Percentiles rank a stretch among this genome's conserved stretches.
Evolutionary conservation across 37 sponge, comb jelly and placozoan species (phyloP).

Genomic region (Theonella swinhoei): DNA sequence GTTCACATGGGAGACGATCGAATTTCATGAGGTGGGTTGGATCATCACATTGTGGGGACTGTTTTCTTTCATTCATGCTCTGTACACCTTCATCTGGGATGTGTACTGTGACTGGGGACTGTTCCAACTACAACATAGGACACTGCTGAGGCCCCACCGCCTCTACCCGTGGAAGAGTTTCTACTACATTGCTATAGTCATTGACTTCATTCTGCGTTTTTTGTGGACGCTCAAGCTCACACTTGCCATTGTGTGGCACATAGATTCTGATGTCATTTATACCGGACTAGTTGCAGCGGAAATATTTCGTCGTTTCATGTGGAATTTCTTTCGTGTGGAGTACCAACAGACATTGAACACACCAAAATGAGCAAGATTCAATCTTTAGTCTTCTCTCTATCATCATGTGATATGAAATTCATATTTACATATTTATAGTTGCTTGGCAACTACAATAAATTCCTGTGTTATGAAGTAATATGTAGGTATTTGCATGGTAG

Average conservation of each 20-base stretch:
- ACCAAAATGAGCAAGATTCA: too few species aligned
- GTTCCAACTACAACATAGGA: conserved; percentile 22
- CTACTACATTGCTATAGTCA: conserved; percentile 82
- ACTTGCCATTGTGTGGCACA: conserved; percentile 67
- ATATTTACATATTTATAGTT: too few species aligned
- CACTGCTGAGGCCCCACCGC: conserved; percentile 51
- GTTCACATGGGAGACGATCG: neutral
- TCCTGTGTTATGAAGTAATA: too few species aligned
- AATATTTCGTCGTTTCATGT: conserved; percentile 83
- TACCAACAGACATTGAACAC: conserved; percentile 6
- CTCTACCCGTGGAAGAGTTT: conserved; percentile 56
- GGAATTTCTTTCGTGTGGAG: conserved; percentile 99
- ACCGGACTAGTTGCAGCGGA: conserved; percentile 64
- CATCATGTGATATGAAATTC: neutral
- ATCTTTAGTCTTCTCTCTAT: neutral
- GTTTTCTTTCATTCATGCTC: conserved; percentile 53
- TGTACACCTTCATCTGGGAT: conserved; percentile 96
- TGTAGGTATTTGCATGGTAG: too few species aligned
- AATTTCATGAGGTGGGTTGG: conserved; percentile 25
- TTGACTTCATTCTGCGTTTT: conserved; percentile 83
- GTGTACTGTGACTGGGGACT: conserved; percentile 96
- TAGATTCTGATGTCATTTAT: conserved; percentile 77
- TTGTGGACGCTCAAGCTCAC: conserved; percentile 88
- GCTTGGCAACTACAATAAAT: too few species aligned
- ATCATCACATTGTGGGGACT: conserved; percentile 64